Conservation (phyloP, 2,888 invertebrate species). For the Tachina lurida region DNA sequence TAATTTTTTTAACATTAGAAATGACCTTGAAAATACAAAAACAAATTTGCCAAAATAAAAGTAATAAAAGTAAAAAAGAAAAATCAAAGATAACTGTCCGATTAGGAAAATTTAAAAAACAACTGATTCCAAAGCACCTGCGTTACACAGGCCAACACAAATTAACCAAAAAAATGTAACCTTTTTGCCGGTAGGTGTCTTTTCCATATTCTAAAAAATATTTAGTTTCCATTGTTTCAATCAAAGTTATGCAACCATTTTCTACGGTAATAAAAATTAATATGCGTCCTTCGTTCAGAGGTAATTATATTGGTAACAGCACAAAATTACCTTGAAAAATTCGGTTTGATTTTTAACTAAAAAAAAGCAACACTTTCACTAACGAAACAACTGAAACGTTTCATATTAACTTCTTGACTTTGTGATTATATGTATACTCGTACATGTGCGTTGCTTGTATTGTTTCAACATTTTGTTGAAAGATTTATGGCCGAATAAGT, state of each 20-base stretch:
- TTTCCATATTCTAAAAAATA: constrained; percentile 3
- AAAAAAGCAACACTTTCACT: constrained; percentile 41
- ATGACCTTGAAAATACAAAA: constrained; percentile 79
- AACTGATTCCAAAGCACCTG: constrained; percentile 25
- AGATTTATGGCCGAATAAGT: constrained; percentile 50
- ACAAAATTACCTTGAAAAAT: constrained; percentile 59
- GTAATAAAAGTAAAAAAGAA: constrained; percentile 68
- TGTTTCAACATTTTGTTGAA: constrained; percentile 46
- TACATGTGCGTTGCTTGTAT: constrained; percentile 4
- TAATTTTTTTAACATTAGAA: constrained; percentile 73
- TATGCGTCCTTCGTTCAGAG: constrained; percentile 78
- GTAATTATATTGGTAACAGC: constrained; percentile 67
- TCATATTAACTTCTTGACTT: constrained; percentile 53
- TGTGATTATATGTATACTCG: constrained; percentile 32
- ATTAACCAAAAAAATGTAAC: constrained; percentile 9
- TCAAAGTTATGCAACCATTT: constrained; percentile 78
- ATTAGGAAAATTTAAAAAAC: not conserved
- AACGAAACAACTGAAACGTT: constrained; percentile 11
- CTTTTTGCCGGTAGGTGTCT: constrained; percentile 46
- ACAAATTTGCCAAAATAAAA: constrained; percentile 50
- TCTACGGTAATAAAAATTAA: constrained; percentile 80
- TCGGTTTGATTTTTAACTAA: constrained; percentile 40
- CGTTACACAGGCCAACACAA: not conserved
- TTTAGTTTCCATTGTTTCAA: constrained; percentile 22
- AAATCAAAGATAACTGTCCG: constrained; percentile 74